These are phyloP conservation scores for Chouioia cunea DNA, from an alignment of 2,888 invertebrate genomes.

Conservation along the genomic window DNA sequence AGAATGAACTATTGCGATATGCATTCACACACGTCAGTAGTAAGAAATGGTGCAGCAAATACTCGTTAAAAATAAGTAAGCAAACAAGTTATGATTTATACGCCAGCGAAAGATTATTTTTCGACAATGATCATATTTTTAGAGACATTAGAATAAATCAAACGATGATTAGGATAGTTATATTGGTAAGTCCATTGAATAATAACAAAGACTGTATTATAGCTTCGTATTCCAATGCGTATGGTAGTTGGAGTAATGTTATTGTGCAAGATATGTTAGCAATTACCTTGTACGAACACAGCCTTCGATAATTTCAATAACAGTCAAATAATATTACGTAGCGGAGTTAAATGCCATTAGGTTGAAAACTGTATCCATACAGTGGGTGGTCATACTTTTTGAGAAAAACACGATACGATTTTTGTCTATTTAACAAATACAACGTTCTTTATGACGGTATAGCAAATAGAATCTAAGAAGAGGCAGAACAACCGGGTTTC, in stretches of 20 bases:
- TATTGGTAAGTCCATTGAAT: neutral
- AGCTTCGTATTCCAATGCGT: conserved; percentile 38
- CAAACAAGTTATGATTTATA: conserved; percentile 1
- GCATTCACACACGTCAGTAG: conserved; percentile 42
- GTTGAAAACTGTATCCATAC: too few species aligned
- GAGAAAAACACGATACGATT: too few species aligned
- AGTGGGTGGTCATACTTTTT: too few species aligned
- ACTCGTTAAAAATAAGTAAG: conserved; percentile 16
- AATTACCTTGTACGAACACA: conserved; percentile 30
- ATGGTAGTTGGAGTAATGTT: conserved; percentile 45
- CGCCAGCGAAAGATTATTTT: neutral
- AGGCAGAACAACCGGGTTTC: too few species aligned
- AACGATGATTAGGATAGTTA: conserved; percentile 13
- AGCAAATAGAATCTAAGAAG: too few species aligned
- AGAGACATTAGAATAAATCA: conserved; percentile 1
- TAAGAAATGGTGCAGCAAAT: conserved; percentile 37
- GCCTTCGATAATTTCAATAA: too few species aligned
- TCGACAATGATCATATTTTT: conserved; percentile 42
- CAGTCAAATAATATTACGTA: too few species aligned
- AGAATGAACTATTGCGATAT: conserved; percentile 40
- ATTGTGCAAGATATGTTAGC: conserved; percentile 39
- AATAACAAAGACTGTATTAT: conserved; percentile 38
- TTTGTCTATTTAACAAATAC: too few species aligned
- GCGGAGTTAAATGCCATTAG: too few species aligned
- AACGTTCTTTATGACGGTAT: too few species aligned